A percentile compares a stretch with the other conserved stretches of the same genome.
phyloP scores from a whole-genome alignment of 2,888 invertebrate species.

The Conops quadrifasciatus region DNA sequence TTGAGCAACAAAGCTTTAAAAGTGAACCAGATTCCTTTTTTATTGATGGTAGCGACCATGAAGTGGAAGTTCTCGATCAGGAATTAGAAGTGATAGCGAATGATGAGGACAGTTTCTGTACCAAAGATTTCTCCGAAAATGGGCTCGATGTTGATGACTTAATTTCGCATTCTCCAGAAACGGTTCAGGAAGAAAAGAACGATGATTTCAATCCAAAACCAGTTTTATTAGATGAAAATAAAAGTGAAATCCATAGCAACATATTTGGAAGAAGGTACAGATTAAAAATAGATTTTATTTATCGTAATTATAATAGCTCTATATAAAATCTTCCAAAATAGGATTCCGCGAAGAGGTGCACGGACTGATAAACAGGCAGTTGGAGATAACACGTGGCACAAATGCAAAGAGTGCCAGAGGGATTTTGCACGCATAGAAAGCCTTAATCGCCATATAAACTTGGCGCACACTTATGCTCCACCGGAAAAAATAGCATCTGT shows the following conservation, averaged over 20 bases:
- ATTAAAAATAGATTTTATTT: not conserved
- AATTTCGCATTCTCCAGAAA: constrained; percentile 12
- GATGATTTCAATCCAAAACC: constrained; percentile 36
- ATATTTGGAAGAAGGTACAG: constrained; percentile 16
- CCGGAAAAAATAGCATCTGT: constrained; percentile 41
- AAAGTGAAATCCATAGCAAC: constrained; percentile 35
- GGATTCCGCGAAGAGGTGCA: not conserved
- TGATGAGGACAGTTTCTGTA: constrained; percentile 14
- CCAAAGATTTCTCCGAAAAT: constrained; percentile 32
- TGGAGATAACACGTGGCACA: constrained; percentile 39
- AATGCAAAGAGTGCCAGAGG: constrained; percentile 51
- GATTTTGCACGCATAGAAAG: constrained; percentile 54
- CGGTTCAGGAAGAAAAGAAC: not conserved
- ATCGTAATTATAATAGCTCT: not conserved
- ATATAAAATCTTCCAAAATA: not conserved
- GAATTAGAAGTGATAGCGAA: constrained; percentile 1
- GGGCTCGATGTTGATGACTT: constrained; percentile 30
- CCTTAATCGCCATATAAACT: constrained; percentile 49
- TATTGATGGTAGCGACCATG: constrained; percentile 18
- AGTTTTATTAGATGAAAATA: constrained; percentile 34
- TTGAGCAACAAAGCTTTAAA: not conserved
- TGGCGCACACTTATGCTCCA: constrained; percentile 47
- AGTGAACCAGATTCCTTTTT: not conserved
- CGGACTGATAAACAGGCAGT: not conserved
- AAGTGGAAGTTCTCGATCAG: constrained; percentile 32